Evolutionary conservation across 2,888 invertebrate genomes (phyloP).

Genomic region (Camptogramma bilineatum): DNA sequence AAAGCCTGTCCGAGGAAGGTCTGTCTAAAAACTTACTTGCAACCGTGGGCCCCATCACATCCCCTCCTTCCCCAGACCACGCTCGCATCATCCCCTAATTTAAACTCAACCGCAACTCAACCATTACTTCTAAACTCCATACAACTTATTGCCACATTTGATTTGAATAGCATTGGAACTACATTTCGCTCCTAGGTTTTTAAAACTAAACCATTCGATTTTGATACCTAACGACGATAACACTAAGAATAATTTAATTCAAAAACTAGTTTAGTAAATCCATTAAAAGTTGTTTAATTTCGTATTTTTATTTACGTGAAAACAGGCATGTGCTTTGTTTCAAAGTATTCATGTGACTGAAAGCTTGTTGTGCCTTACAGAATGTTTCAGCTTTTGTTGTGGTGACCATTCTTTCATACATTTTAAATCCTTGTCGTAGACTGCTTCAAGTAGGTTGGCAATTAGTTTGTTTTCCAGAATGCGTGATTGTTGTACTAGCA

Average conservation of each 20-base stretch:
- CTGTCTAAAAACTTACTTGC: slow-evolving; percentile 75
- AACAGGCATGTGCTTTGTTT: slow-evolving; percentile 51
- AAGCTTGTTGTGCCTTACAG: slow-evolving; percentile 52
- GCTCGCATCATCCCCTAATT: slow-evolving; percentile 64
- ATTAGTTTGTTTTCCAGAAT: background rate
- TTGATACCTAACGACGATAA: background rate
- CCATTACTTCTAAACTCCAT: slow-evolving; percentile 19
- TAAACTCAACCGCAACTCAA: slow-evolving; percentile 28
- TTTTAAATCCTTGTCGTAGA: slow-evolving; percentile 34
- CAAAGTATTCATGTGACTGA: slow-evolving; percentile 70
- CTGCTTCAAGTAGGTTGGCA: background rate
- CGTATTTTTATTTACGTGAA: slow-evolving; percentile 12
- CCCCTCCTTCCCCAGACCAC: slow-evolving; percentile 67
- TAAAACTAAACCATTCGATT: background rate
- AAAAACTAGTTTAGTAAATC: too few species aligned
- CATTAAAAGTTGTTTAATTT: background rate
- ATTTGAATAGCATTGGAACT: background rate
- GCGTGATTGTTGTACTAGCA: background rate
- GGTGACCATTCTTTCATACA: slow-evolving; percentile 39
- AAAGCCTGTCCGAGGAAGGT: too few species aligned
- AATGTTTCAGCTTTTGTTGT: slow-evolving; percentile 38
- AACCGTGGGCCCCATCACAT: slow-evolving; percentile 75
- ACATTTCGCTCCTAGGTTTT: background rate
- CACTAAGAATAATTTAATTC: too few species aligned
- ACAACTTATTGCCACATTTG: slow-evolving; percentile 24